These are phyloP conservation scores for Echinometra lucunter DNA, from an alignment of 53 echinoderm and acorn worm genomes.

Conservation along the genomic window DNA sequence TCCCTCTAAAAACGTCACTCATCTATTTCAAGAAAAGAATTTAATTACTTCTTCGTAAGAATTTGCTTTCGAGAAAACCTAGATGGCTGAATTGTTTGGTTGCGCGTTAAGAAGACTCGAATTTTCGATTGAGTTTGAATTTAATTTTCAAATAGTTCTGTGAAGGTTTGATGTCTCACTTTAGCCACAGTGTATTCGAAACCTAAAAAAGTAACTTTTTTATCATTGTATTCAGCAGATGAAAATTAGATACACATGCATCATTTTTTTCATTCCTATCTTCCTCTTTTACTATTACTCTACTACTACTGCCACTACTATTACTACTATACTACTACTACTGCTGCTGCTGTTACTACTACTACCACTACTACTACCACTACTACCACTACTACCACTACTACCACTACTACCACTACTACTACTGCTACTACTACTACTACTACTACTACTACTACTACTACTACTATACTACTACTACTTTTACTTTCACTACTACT, in stretches of 20 bases:
- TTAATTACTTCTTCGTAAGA: not conserved
- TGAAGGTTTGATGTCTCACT: not conserved
- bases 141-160: not conserved
- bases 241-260: too few species aligned
- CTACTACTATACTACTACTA: slow-evolving; percentile 25
- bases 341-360: not conserved
- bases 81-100: not conserved
- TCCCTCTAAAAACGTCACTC: not conserved
- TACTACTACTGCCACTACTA: slow-evolving; percentile 36
- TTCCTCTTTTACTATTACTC: not conserved
- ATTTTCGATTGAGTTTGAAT: not conserved
- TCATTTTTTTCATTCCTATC: not conserved
- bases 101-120: not conserved
- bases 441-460: slow-evolving; percentile 45
- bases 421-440: not conserved
- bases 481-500: not conserved
- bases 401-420: slow-evolving; percentile 29
- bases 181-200: too few species aligned
- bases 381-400: slow-evolving; percentile 16
- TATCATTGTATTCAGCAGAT: too few species aligned
- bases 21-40: not conserved
- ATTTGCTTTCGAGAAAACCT: not conserved
- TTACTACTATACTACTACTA: slow-evolving; percentile 30
- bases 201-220: not conserved
- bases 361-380: slow-evolving; percentile 3